Percentiles rank a stretch among this genome's conserved stretches.
phyloP scores from a whole-genome alignment of 2,113 vertebrate genomes.

The Megalops atlanticus region DNA sequence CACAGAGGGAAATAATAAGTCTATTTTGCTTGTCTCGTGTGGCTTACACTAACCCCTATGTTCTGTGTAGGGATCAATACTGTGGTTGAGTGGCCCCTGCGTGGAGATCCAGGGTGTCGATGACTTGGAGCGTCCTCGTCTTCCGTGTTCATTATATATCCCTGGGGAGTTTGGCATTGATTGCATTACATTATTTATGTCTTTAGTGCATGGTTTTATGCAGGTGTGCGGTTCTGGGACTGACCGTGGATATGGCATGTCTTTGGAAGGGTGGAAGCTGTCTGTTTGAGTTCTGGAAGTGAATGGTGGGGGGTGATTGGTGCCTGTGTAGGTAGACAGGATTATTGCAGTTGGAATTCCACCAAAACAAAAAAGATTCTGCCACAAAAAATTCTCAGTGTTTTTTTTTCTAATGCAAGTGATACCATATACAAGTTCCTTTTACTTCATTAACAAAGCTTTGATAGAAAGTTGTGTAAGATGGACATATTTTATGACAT shows the following conservation, averaged over 20 bases:
- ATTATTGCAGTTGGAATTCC: no score
- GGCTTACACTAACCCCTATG: neutral
- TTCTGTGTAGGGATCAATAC: neutral
- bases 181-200: neutral
- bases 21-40: neutral
- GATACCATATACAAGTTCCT: no score
- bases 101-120: slow-evolving; percentile 7
- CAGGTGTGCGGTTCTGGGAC: neutral
- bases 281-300: neutral
- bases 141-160: neutral
- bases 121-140: neutral
- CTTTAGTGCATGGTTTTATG: neutral
- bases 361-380: no score
- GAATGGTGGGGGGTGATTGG: neutral
- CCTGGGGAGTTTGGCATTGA: neutral
- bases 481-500: no score
- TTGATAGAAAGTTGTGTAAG: no score
- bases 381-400: no score
- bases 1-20: neutral
- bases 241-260: neutral
- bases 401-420: no score
- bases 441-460: no score
- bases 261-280: neutral
- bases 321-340: neutral
- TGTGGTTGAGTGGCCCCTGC: neutral